Conservation (phyloP, 1,140 invertebrate genomes). For the Drosophila ercepeae region DNA sequence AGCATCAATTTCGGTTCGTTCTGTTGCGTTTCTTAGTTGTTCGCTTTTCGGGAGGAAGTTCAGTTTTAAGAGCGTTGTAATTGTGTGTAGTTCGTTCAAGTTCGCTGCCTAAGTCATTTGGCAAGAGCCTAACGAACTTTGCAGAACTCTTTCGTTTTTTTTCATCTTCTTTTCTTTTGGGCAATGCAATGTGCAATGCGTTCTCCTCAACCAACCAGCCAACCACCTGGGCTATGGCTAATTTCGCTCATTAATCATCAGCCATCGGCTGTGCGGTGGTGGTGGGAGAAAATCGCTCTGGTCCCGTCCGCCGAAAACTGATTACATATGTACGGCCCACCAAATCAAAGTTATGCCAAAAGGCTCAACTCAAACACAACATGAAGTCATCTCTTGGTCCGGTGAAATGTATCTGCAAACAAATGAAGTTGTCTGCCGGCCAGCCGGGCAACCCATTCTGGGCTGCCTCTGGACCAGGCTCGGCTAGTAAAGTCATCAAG, state of each 20-base stretch:
- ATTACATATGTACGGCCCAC: slow-evolving; percentile 73
- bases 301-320: slow-evolving; percentile 44
- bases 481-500: slow-evolving; percentile 75
- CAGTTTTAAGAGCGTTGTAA: slow-evolving; percentile 64
- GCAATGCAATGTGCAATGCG: slow-evolving; percentile 38
- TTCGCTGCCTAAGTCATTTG: slow-evolving; percentile 78
- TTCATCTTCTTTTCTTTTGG: neutral
- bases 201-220: neutral
- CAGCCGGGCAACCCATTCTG: slow-evolving; percentile 20
- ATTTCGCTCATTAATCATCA: slow-evolving; percentile 80
- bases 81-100: slow-evolving; percentile 75
- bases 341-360: slow-evolving; percentile 61
- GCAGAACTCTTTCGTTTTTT: slow-evolving; percentile 28
- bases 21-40: slow-evolving; percentile 1
- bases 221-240: slow-evolving; percentile 48
- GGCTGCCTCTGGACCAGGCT: neutral
- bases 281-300: slow-evolving; percentile 31
- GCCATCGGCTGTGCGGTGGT: slow-evolving; percentile 8
- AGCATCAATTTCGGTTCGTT: slow-evolving; percentile 34
- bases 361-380: slow-evolving; percentile 37
- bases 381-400: slow-evolving; percentile 43
- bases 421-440: slow-evolving; percentile 74
- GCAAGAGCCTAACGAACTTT: slow-evolving; percentile 49
- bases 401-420: slow-evolving; percentile 77
- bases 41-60: slow-evolving; percentile 61